Conservation (phyloP, 2,797 vertebrate species). For the Enteromius unitaeniatus region DNA sequence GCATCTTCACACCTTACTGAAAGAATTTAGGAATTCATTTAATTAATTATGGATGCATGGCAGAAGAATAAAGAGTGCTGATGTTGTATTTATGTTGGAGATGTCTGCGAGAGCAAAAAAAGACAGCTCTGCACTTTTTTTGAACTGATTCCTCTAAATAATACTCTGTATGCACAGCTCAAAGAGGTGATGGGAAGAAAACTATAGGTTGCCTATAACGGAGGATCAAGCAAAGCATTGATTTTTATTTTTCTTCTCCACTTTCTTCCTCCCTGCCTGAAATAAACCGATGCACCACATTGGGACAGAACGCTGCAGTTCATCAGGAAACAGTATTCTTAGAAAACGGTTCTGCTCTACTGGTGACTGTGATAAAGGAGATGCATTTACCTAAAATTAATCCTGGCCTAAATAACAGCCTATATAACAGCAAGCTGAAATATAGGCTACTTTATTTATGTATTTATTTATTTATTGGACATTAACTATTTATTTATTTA, state of each 20-base stretch:
- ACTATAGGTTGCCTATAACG: not conserved
- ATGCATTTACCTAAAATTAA: slow-evolving; percentile 61
- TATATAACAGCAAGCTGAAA: not conserved
- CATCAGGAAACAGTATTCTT: slow-evolving; percentile 25
- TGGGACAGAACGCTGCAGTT: slow-evolving; percentile 53
- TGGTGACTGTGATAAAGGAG: slow-evolving; percentile 56
- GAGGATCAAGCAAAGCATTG: slow-evolving; percentile 23
- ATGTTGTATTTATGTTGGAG: slow-evolving; percentile 5
- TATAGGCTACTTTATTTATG: not conserved
- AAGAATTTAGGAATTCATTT: not conserved
- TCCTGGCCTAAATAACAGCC: slow-evolving; percentile 51
- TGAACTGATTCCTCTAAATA: not conserved
- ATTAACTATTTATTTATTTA: too few species aligned
- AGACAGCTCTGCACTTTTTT: not conserved
- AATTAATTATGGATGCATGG: slow-evolving; percentile 3
- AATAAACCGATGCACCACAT: slow-evolving; percentile 59
- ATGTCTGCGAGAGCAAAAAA: slow-evolving; percentile 9
- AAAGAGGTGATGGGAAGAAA: not conserved
- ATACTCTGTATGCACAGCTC: not conserved
- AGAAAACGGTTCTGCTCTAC: slow-evolving; percentile 67
- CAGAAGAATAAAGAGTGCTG: not conserved
- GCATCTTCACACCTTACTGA: not conserved
- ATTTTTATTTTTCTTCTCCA: slow-evolving; percentile 27
- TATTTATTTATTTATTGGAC: not conserved
- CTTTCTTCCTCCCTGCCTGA: slow-evolving; percentile 1